Evolutionary conservation across 1,140 invertebrate genomes (phyloP).

Genomic region (Asbolus verrucosus): DNA sequence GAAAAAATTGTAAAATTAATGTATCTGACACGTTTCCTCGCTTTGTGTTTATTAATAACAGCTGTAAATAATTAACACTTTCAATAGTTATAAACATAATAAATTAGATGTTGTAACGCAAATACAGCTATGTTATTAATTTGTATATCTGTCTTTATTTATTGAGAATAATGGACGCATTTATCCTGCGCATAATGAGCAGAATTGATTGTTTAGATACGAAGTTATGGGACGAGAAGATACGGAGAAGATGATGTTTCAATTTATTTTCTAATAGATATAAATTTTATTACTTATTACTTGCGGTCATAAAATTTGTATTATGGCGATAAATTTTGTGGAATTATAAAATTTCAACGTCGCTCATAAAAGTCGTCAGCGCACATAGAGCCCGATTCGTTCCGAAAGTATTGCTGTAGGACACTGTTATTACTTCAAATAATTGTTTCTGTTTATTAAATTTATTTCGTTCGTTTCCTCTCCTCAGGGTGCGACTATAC

Average conservation of each 20-base stretch:
- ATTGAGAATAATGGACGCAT: conserved; percentile 11
- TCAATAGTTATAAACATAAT: conserved; percentile 37
- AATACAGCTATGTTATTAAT: conserved; percentile 28
- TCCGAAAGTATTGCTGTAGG: conserved; percentile 8
- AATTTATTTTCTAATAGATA: conserved; percentile 37
- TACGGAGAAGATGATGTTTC: conserved; percentile 22
- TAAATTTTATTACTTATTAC: conserved; percentile 18
- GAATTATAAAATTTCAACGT: conserved; percentile 27
- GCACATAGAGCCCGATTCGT: conserved; percentile 1
- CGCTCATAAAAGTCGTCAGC: conserved; percentile 16
- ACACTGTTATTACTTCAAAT: conserved; percentile 5
- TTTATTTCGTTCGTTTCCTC: too few species aligned
- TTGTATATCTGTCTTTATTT: conserved; percentile 17
- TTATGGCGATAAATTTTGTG: conserved; percentile 22
- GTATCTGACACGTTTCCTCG: conserved; percentile 25
- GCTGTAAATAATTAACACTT: conserved; percentile 47
- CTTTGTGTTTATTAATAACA: conserved; percentile 23
- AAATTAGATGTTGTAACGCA: conserved; percentile 39
- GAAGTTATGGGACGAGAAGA: too few species aligned
- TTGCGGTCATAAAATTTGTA: conserved; percentile 17
- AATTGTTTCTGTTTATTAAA: background rate
- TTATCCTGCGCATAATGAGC: conserved; percentile 16
- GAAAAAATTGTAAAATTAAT: conserved; percentile 32
- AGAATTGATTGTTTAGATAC: conserved; percentile 15
- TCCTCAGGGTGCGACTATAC: too few species aligned